Evolutionary conservation across 2,113 vertebrate species (phyloP), one percentile per base, ranked within the genome.

Genomic region (Eupsittula cactorum): DNA sequence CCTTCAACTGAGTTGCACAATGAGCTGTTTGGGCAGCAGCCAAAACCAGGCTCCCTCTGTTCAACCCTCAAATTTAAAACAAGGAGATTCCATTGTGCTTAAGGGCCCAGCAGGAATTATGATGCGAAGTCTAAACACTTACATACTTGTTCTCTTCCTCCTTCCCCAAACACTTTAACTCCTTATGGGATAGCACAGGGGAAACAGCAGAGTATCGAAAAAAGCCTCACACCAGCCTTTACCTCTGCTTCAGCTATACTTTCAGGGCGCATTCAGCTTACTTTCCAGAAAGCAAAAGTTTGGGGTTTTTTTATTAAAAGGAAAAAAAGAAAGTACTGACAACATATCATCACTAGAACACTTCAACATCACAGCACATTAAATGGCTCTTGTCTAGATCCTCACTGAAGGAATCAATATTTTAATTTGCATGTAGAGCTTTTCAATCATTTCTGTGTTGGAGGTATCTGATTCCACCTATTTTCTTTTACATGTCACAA

Each of bases 11-110:
- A 94, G 87, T 95, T 96, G 92, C 92, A 97, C 96, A 98, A 98
- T 92, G 88, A 97, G 93, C 96, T 80, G 85, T 92, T 96, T 98
- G 98, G 97, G 95, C 60, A 88, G 80, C 83, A 92, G 98, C 97
- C 98, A 98, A 98, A 96, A 88, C 67, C 78, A 95, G 81, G 75
- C 84, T 96, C 85, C 88, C 94, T 94, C 95, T 95, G 57, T 86
- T 97, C 95, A 97, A 85, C 96, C 94, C 93, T 93, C 95, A 97
- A 93, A 95, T 93, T 97, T 97, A 89, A 97, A 98, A 98, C 90
- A 98, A 98, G 96, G 90, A 97, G 96, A 98, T 93, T 95, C 95
- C 92, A 97, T 97, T 97, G 91, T 97, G 92, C 92, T 94, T 92
- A 88, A 98, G 77, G 87, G 80, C 88, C 87, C 83, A 94, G 91